A percentile compares a stretch with the other conserved stretches of the same genome.
Evolutionary conservation across 2,797 vertebrate genomes (phyloP).

Genomic region (Synaphobranchus kaupii): DNA sequence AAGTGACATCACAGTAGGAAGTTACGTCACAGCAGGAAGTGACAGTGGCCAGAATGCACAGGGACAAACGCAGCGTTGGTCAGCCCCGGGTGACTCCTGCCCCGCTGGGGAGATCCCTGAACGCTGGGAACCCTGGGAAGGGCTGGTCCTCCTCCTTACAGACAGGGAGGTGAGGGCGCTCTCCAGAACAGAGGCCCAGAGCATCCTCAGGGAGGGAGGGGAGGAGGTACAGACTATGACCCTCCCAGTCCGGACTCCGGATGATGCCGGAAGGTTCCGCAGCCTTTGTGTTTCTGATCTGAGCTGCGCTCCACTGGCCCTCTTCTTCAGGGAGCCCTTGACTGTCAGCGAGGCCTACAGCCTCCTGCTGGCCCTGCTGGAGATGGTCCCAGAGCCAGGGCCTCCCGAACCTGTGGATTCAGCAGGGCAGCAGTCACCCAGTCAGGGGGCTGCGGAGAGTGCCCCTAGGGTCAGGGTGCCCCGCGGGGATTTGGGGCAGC

Average conservation of each 20-base stretch:
- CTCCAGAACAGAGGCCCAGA: slow-evolving; percentile 43
- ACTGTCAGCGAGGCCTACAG: slow-evolving; percentile 49
- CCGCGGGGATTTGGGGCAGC: slow-evolving; percentile 35
- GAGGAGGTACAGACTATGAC: slow-evolving; percentile 46
- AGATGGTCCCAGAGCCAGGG: not conserved
- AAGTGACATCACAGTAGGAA: slow-evolving; percentile 25
- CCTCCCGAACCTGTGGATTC: not conserved
- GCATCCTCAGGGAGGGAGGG: slow-evolving; percentile 39
- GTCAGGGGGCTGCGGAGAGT: slow-evolving; percentile 46
- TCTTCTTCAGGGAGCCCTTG: slow-evolving; percentile 41
- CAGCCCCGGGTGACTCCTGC: not conserved
- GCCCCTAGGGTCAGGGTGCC: not conserved
- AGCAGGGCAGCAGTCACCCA: slow-evolving; percentile 43
- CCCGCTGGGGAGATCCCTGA: not conserved
- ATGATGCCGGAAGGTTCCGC: slow-evolving; percentile 37
- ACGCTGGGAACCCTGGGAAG: slow-evolving; percentile 41
- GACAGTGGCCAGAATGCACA: not conserved
- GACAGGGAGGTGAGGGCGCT: slow-evolving; percentile 48
- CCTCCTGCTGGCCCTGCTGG: slow-evolving; percentile 45
- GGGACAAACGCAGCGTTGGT: no score
- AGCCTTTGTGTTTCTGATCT: slow-evolving; percentile 13
- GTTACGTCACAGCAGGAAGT: slow-evolving; percentile 35
- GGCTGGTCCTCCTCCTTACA: slow-evolving; percentile 49
- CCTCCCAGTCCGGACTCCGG: slow-evolving; percentile 39
- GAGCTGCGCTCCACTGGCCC: slow-evolving; percentile 41